Evolutionary conservation across 2,113 vertebrate species (phyloP).

Genomic region (Catagonus wagneri): DNA sequence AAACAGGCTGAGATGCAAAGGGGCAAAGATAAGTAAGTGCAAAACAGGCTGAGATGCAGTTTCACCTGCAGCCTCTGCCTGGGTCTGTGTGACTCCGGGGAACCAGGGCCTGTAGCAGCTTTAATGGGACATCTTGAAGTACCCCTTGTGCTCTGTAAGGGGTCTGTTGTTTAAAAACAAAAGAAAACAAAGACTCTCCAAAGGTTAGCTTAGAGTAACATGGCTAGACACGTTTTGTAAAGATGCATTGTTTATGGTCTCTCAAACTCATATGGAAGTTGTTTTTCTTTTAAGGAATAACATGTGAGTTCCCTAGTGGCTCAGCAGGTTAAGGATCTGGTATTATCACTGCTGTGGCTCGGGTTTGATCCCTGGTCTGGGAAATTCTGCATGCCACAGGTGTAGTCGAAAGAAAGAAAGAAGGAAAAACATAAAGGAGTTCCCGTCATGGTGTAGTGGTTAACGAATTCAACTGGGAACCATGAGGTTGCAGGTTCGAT

Average conservation of each 20-base stretch:
- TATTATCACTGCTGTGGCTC: too few relatives aligned
- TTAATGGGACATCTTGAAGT: neutral
- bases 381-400: too few relatives aligned
- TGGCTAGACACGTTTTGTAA: neutral
- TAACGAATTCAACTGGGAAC: too few relatives aligned
- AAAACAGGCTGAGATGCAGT: rapidly evolving
- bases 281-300: neutral
- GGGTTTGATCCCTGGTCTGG: too few relatives aligned
- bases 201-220: neutral
- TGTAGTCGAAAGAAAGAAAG: too few relatives aligned
- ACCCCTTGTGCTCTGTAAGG: neutral
- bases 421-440: too few relatives aligned
- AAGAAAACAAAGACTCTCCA: neutral
- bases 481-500: too few relatives aligned
- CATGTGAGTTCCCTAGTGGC: too few relatives aligned
- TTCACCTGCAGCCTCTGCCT: too few relatives aligned
- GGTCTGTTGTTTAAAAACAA: neutral
- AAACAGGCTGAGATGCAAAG: conserved; percentile 48
- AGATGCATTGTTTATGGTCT: neutral
- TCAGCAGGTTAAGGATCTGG: too few relatives aligned
- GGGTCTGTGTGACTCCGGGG: neutral
- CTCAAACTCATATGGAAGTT: neutral
- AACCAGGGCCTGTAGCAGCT: neutral
- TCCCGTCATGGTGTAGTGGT: too few relatives aligned
- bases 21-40: conserved; percentile 93